phyloP scores from a whole-genome alignment of 2,888 invertebrate genomes.

The Phengaris arion region DNA sequence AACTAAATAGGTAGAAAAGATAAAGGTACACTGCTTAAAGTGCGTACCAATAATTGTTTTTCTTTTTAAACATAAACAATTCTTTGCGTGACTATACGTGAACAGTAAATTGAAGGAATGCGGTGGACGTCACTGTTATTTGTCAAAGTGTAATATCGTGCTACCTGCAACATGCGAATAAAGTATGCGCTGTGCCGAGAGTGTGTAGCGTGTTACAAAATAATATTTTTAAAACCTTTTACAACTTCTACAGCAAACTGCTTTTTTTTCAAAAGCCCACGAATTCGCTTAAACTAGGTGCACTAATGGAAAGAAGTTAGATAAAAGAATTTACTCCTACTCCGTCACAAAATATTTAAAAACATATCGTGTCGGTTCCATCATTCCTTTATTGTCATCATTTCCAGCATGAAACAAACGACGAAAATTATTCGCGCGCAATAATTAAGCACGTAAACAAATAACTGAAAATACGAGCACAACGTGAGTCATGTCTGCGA shows the following conservation, averaged over 20 bases:
- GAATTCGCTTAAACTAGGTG: neutral
- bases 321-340: neutral
- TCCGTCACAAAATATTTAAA: neutral
- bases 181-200: neutral
- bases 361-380: neutral
- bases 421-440: neutral
- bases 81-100: neutral
- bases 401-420: neutral
- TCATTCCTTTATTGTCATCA: neutral
- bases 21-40: no score
- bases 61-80: neutral
- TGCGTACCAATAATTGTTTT: neutral
- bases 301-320: neutral
- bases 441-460: neutral
- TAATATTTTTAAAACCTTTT: constrained; percentile 8
- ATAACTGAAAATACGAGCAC: neutral
- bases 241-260: neutral
- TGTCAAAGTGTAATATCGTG: neutral
- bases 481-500: neutral
- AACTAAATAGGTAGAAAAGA: no score
- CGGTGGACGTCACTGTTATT: constrained; percentile 7
- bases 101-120: neutral
- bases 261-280: neutral
- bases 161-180: neutral
- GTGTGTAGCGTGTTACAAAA: neutral